phyloP scores from a whole-genome alignment of 2,797 vertebrate species.

The Rhinatrema bivittatum region DNA sequence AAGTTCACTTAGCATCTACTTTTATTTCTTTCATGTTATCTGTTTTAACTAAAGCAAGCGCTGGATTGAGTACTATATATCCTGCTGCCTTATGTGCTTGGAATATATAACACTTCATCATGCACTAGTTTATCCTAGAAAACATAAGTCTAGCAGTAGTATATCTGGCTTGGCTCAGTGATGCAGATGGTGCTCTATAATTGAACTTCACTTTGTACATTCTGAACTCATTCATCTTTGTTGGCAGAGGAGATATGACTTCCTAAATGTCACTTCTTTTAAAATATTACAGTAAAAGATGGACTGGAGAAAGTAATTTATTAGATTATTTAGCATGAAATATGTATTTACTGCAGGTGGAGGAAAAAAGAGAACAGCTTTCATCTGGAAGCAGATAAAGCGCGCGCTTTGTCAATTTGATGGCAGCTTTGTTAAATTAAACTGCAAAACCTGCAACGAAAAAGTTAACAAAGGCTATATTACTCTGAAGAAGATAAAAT shows the following conservation, averaged over 20 bases:
- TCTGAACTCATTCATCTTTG: slow-evolving; percentile 23
- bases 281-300: slow-evolving; percentile 26
- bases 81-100: slow-evolving; percentile 11
- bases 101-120: slow-evolving; percentile 18
- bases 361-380: neutral
- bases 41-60: no score
- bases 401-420: slow-evolving; percentile 6
- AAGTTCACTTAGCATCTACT: no score
- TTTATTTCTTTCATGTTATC: no score
- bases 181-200: slow-evolving; percentile 20
- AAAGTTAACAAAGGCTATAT: slow-evolving; percentile 5
- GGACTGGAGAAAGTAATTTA: slow-evolving; percentile 27
- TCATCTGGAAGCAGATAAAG: slow-evolving; percentile 12
- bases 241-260: slow-evolving; percentile 27
- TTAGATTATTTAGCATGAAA: slow-evolving; percentile 19
- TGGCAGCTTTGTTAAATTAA: slow-evolving; percentile 20
- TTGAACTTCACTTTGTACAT: slow-evolving; percentile 14
- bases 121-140: neutral
- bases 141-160: neutral
- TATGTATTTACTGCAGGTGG: slow-evolving; percentile 4
- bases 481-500: slow-evolving; percentile 14
- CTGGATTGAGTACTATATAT: slow-evolving; percentile 15
- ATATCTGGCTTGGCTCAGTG: slow-evolving; percentile 9
- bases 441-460: slow-evolving; percentile 15
- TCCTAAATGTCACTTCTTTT: slow-evolving; percentile 30